Percentiles rank a stretch among this genome's conserved stretches.
phyloP scores from a whole-genome alignment of 2,888 invertebrate species.

The Oeneis ivallda region DNA sequence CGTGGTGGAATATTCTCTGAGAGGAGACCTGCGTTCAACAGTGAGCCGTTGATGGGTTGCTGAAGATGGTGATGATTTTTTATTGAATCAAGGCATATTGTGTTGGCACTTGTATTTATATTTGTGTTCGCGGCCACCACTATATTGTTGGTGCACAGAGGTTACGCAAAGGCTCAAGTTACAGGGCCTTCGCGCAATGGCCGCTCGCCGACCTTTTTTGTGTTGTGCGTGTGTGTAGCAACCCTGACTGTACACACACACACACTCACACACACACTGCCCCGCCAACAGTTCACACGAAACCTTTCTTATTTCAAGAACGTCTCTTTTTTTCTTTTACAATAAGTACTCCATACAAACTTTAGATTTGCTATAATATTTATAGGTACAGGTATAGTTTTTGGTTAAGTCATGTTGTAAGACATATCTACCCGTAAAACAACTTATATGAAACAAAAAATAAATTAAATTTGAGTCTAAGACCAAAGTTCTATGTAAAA shows the following conservation, averaged over 20 bases:
- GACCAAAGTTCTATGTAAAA: too few relatives aligned
- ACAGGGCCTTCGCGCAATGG: slow-evolving; percentile 1
- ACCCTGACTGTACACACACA: neutral
- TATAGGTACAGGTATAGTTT: neutral
- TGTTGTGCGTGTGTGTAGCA: neutral
- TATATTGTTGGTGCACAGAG: neutral
- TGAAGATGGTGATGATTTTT: too few relatives aligned
- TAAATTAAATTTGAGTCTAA: too few relatives aligned
- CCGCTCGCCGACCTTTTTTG: slow-evolving; percentile 6
- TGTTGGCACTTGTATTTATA: neutral
- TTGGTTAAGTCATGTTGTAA: too few relatives aligned
- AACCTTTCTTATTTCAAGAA: neutral
- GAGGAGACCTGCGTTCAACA: too few relatives aligned
- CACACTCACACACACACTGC: neutral
- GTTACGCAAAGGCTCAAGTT: slow-evolving; percentile 1
- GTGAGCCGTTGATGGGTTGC: too few relatives aligned
- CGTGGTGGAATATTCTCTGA: too few relatives aligned
- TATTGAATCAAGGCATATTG: too few relatives aligned
- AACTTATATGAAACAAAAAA: too few relatives aligned
- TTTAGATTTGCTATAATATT: too few relatives aligned
- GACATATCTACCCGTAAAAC: too few relatives aligned
- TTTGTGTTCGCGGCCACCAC: neutral
- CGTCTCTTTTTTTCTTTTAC: neutral
- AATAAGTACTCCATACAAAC: neutral
- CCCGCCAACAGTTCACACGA: slow-evolving; percentile 6